Conservation (phyloP, 2,888 invertebrate species). For the Cyrtodaria siliqua region DNA sequence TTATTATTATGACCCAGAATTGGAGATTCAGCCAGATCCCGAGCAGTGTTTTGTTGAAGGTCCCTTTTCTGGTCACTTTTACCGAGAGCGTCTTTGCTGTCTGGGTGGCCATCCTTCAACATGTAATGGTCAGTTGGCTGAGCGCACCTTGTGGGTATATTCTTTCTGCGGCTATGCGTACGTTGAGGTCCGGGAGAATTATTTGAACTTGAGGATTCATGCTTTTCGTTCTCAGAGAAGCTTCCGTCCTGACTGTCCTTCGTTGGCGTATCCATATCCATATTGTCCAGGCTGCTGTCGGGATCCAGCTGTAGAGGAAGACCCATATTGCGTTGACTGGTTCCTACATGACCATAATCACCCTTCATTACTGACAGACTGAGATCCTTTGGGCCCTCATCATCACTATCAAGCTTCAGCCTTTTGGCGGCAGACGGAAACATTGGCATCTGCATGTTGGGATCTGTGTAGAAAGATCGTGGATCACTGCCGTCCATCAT, state of each 20-base stretch:
- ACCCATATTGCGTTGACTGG: constrained; percentile 48
- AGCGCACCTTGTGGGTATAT: constrained; percentile 81
- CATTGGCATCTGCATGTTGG: constrained; percentile 76
- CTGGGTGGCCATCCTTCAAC: constrained; percentile 74
- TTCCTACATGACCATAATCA: constrained; percentile 32
- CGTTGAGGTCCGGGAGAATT: constrained; percentile 55
- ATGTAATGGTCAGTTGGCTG: constrained; percentile 72
- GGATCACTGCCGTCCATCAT: constrained; percentile 73
- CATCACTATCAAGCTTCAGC: constrained; percentile 73
- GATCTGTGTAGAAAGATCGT: constrained; percentile 76
- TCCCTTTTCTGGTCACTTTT: constrained; percentile 1
- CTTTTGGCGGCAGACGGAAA: constrained; percentile 78
- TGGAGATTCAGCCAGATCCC: neutral
- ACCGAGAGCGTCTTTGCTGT: constrained; percentile 21
- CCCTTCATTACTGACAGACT: constrained; percentile 55
- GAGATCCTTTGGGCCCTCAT: constrained; percentile 72
- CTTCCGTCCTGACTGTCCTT: constrained; percentile 51
- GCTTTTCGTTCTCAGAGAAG: constrained; percentile 48
- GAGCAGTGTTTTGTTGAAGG: neutral
- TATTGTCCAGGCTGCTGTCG: constrained; percentile 47
- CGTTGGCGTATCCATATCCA: constrained; percentile 49
- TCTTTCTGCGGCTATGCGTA: constrained; percentile 79
- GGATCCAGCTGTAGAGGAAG: constrained; percentile 48
- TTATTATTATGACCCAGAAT: neutral
- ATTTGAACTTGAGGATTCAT: constrained; percentile 16